Conservation (phyloP, 2,797 vertebrate species). For the Ataeniobius toweri region DNA sequence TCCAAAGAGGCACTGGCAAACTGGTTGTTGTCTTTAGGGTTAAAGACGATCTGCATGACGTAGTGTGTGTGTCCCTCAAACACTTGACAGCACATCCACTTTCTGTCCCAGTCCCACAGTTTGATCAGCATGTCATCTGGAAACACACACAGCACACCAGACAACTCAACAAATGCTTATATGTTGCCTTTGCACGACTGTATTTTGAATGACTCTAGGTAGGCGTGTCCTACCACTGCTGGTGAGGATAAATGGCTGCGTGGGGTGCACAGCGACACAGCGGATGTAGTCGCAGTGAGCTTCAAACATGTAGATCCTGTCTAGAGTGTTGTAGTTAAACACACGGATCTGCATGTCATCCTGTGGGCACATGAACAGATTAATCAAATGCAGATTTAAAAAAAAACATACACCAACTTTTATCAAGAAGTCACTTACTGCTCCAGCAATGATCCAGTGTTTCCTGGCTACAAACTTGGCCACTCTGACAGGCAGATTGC, state of each 20-base stretch:
- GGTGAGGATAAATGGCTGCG: constrained; percentile 96
- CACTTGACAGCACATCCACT: constrained; percentile 97
- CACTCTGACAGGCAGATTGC: constrained; percentile 94
- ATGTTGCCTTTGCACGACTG: not conserved
- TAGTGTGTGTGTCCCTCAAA: constrained; percentile 99
- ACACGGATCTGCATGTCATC: constrained; percentile 99
- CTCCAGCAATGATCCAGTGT: constrained; percentile 98
- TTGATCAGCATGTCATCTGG: constrained; percentile 99
- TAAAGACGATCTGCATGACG: constrained; percentile 99
- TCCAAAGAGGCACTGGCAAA: constrained; percentile 97
- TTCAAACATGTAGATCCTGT: constrained; percentile 97
- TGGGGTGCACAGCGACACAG: constrained; percentile 97
- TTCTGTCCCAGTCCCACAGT: constrained; percentile 99
- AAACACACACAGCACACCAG: constrained; percentile 27
- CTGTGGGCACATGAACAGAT: constrained; percentile 61
- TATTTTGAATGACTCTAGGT: not conserved
- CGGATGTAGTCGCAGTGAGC: constrained; percentile 98
- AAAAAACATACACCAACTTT: too few relatives aligned
- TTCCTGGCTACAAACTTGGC: constrained; percentile 97
- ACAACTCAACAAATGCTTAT: constrained; percentile 18
- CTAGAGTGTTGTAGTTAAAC: constrained; percentile 98
- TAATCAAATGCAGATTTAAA: not conserved
- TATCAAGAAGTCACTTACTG: constrained; percentile 81
- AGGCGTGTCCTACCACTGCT: constrained; percentile 87
- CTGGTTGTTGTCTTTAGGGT: constrained; percentile 98